Conservation (phyloP, 2,888 invertebrate genomes). For the Nomada fabriciana region DNA sequence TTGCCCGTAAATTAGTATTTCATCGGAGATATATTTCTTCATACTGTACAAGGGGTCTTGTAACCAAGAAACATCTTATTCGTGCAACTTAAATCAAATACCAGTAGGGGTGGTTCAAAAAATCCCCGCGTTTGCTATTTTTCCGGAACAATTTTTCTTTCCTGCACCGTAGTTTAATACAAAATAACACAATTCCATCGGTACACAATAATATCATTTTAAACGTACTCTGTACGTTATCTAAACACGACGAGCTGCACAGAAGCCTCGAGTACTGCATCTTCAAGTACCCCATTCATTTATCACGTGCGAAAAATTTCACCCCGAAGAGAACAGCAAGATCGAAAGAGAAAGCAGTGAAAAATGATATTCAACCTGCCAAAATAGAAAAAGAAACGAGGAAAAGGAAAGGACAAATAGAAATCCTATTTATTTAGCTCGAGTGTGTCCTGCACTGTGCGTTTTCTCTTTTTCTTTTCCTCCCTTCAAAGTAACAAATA, state of each 20-base stretch:
- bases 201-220: background rate
- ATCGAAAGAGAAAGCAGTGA: background rate
- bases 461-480: background rate
- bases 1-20: background rate
- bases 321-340: background rate
- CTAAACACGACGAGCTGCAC: background rate
- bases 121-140: background rate
- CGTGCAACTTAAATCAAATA: background rate
- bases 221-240: background rate
- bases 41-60: no score
- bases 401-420: constrained; percentile 17
- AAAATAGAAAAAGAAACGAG: constrained; percentile 12
- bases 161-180: background rate
- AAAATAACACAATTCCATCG: background rate
- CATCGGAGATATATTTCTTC: no score
- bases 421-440: constrained; percentile 41
- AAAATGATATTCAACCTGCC: background rate
- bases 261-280: background rate
- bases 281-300: constrained; percentile 5
- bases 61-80: no score
- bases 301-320: constrained; percentile 24
- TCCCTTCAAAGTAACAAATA: constrained; percentile 4
- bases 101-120: no score
- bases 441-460: background rate
- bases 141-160: background rate